A percentile compares a stretch with the other conserved stretches of the same genome.
phyloP scores from a whole-genome alignment of 2,888 invertebrate species.

The Eumacrocentrus americanus region DNA sequence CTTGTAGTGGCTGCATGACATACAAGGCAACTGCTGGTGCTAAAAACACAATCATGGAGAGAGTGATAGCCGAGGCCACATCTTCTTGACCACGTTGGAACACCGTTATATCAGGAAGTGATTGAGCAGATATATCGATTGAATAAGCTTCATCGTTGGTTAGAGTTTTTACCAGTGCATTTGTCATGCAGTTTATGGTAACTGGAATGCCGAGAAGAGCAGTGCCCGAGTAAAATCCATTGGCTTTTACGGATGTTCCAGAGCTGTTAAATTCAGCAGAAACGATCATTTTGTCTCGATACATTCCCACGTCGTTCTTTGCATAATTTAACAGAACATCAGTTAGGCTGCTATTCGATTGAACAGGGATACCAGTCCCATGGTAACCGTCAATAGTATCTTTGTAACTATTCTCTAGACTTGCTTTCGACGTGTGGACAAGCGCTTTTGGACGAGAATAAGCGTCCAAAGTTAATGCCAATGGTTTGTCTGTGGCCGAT shows the following conservation, averaged over 20 bases:
- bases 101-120: conserved; percentile 41
- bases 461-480: conserved; percentile 53
- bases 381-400: conserved; percentile 37
- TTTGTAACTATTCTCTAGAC: conserved; percentile 40
- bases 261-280: conserved; percentile 62
- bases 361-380: conserved; percentile 35
- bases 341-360: conserved; percentile 30
- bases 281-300: conserved; percentile 62
- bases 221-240: conserved; percentile 64
- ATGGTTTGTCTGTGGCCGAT: conserved; percentile 38
- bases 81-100: conserved; percentile 19
- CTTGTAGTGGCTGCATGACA: conserved; percentile 69
- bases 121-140: conserved; percentile 46
- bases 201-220: conserved; percentile 66
- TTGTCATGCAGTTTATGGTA: conserved; percentile 63
- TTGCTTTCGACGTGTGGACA: conserved; percentile 42
- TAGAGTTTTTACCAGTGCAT: conserved; percentile 55
- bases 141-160: conserved; percentile 43
- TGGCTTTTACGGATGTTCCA: conserved; percentile 42
- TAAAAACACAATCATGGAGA: conserved; percentile 45
- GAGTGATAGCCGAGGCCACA: conserved; percentile 39
- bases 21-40: conserved; percentile 62
- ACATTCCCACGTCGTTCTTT: conserved; percentile 56
- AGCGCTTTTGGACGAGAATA: conserved; percentile 49
- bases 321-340: conserved; percentile 59